phyloP scores from a whole-genome alignment of 2,888 invertebrate genomes.

The Choreutis nemorana region DNA sequence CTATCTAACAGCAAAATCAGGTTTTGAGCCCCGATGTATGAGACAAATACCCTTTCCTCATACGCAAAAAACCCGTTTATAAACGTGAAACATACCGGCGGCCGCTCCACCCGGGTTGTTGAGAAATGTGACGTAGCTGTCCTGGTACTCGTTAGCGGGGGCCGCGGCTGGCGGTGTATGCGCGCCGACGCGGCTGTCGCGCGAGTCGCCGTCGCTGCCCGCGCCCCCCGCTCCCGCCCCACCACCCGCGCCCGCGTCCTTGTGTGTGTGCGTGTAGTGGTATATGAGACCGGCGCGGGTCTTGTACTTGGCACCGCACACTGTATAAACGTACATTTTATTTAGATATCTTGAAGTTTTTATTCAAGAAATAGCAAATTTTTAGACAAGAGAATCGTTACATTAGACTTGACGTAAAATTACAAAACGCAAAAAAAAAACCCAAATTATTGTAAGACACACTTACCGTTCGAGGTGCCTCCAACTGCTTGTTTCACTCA shows the following conservation, averaged over 20 bases:
- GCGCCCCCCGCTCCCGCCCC: conserved; percentile 19
- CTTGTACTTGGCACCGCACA: conserved; percentile 96
- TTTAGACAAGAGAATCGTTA: not conserved
- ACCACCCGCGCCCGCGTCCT: conserved; percentile 45
- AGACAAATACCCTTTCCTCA: not conserved
- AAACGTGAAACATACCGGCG: not conserved
- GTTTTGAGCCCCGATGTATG: no score
- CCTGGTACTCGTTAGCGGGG: conserved; percentile 67
- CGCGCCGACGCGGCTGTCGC: conserved; percentile 32
- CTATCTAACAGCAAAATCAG: no score
- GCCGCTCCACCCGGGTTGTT: conserved; percentile 61
- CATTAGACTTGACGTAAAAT: not conserved
- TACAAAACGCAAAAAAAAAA: not conserved
- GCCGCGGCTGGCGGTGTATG: conserved; percentile 20
- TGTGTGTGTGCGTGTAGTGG: conserved; percentile 93
- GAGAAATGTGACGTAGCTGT: conserved; percentile 73
- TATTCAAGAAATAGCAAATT: not conserved
- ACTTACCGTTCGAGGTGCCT: conserved; percentile 59
- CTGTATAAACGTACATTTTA: conserved; percentile 61
- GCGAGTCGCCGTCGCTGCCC: conserved; percentile 37
- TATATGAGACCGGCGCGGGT: conserved; percentile 94
- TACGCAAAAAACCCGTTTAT: not conserved
- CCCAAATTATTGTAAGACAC: conserved; percentile 14
- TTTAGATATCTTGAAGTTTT: conserved; percentile 4
- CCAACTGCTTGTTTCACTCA: conserved; percentile 22